Conservation (phyloP, 2,113 vertebrate genomes). For the Casuarius casuarius region DNA sequence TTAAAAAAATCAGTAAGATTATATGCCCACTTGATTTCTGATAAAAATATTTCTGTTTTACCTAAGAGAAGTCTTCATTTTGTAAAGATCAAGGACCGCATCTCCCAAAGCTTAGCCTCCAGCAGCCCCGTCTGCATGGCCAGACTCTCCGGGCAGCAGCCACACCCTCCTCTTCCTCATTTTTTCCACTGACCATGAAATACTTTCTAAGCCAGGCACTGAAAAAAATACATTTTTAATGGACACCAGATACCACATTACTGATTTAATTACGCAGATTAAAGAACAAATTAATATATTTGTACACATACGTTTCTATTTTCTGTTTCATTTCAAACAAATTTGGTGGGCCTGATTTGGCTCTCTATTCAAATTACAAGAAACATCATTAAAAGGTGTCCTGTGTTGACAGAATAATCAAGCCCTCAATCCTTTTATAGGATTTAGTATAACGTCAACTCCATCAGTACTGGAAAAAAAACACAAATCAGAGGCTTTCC, state of each 20-base stretch:
- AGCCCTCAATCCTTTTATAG: neutral
- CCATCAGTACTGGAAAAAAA: neutral
- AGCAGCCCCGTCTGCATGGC: neutral
- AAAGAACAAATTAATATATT: conserved; percentile 9
- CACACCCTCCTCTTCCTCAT: conserved; percentile 51
- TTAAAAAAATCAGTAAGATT: neutral
- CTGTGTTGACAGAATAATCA: neutral
- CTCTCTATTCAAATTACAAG: neutral
- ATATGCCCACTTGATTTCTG: neutral
- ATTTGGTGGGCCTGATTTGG: neutral
- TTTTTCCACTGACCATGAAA: conserved; percentile 34
- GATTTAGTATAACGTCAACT: neutral
- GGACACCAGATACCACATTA: neutral
- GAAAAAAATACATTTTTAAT: neutral
- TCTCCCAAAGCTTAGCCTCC: neutral
- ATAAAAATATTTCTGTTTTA: neutral
- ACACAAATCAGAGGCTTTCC: neutral
- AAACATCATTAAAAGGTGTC: neutral
- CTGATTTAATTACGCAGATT: neutral
- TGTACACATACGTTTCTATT: neutral
- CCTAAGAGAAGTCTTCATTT: neutral
- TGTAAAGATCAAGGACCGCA: fast-evolving
- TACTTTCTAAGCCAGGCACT: conserved; percentile 7
- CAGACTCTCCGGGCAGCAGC: neutral
- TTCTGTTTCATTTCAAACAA: conserved; percentile 13